These are phyloP conservation scores for Euspilapteryx auroguttella DNA, from an alignment of 2,888 invertebrate genomes.

Conservation along the genomic window DNA sequence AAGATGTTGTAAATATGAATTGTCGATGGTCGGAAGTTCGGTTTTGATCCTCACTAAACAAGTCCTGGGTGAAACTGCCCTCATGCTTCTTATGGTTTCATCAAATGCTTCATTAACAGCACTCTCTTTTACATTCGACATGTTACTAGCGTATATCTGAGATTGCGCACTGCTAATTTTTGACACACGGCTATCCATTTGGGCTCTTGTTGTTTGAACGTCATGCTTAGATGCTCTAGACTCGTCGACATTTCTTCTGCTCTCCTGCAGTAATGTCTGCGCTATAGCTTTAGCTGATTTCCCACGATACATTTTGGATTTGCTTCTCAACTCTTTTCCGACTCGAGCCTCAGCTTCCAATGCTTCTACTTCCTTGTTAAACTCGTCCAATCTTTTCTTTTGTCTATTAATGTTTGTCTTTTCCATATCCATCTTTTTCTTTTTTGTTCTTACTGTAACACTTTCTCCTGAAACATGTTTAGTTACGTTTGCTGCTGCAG, in stretches of 20 bases:
- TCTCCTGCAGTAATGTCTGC: constrained; percentile 64
- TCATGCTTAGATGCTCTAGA: constrained; percentile 25
- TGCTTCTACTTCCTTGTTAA: constrained; percentile 30
- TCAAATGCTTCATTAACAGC: constrained; percentile 19
- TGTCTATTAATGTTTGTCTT: constrained; percentile 37
- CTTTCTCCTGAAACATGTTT: constrained; percentile 66
- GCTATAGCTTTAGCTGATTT: constrained; percentile 78
- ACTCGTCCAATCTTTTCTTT: constrained; percentile 44
- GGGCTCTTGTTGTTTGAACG: constrained; percentile 19
- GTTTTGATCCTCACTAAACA: constrained; percentile 32
- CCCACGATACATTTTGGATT: constrained; percentile 66
- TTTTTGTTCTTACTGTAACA: constrained; percentile 43
- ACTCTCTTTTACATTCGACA: constrained; percentile 9
- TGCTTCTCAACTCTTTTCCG: constrained; percentile 51
- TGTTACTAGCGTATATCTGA: background rate
- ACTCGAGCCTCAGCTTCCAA: constrained; percentile 44
- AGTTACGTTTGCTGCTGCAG: constrained; percentile 63
- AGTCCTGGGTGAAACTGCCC: constrained; percentile 28
- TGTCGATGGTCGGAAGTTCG: constrained; percentile 46
- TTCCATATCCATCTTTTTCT: constrained; percentile 40
- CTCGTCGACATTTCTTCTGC: constrained; percentile 52
- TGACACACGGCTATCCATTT: constrained; percentile 18
- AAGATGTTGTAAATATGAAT: constrained; percentile 61
- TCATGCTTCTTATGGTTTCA: constrained; percentile 25
- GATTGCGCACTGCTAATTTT: constrained; percentile 11